Percentiles rank a stretch among this genome's conserved stretches.
phyloP scores from a whole-genome alignment of 2,797 vertebrate genomes.

The Poliocrania exsul region DNA sequence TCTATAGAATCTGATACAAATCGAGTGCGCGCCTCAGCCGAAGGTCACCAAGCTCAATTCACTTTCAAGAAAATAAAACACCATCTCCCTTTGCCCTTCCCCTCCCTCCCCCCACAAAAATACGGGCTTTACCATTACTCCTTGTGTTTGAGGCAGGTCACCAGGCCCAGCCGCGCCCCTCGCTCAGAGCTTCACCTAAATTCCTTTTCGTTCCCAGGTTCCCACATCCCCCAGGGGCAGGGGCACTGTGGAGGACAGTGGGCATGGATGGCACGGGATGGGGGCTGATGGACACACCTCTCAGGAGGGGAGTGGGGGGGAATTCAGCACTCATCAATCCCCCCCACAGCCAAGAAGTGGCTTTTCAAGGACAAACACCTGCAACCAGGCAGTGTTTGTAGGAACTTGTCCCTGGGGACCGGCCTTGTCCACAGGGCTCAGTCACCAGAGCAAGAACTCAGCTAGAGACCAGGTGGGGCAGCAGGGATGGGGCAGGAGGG shows the following conservation, averaged over 20 bases:
- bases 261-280: not conserved
- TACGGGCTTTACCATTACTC: constrained; percentile 34
- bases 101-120: constrained; percentile 64
- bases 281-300: not conserved
- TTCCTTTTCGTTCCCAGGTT: constrained; percentile 5
- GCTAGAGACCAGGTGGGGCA: not conserved
- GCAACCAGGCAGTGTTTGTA: constrained; percentile 60
- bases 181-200: constrained; percentile 1
- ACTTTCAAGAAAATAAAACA: constrained; percentile 68
- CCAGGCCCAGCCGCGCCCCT: constrained; percentile 5
- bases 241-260: not conserved
- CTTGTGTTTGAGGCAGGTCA: not conserved
- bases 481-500: not conserved
- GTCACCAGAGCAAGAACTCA: not conserved
- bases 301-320: not conserved
- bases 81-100: constrained; percentile 26
- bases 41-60: constrained; percentile 41
- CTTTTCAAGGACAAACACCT: constrained; percentile 29
- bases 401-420: not conserved
- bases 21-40: not conserved
- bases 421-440: constrained; percentile 54
- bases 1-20: constrained; percentile 76
- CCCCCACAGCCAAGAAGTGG: not conserved
- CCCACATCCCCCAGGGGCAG: accelerated
- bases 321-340: not conserved